Base-by-base conservation (phyloP, 2,797 vertebrate species). In the Pogoniulus pusillus region DNA sequence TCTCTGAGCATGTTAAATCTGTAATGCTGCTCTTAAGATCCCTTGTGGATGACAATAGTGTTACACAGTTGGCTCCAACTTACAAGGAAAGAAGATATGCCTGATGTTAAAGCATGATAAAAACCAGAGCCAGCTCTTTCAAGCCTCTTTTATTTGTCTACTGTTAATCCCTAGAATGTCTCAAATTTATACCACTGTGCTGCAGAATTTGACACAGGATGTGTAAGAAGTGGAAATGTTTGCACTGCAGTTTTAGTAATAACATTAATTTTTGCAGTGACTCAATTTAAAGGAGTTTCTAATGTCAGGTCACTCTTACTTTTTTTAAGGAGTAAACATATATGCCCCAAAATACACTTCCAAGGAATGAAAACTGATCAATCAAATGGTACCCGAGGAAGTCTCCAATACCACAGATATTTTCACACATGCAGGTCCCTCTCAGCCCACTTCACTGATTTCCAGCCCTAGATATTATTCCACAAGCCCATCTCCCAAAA, bases 1-100 rank as follows among this genome's bases (percentile, higher is more conserved):
- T 98, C 97, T 97, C 85, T 91, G 96, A 93, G 97, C 97, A 96
- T 95, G 97, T 96, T 97, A 96, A 96, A 96, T 97, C 97, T 96
- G 97, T 95, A 96, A 93, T 97, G 97, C 96, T 94, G 95, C 94
- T 96, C 96, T 97, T 97, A 93, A 97, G 96, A 82, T 96, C 95
- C 94, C 96, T 73, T 29, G 95, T 94, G 98, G 97, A 98, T 96
- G 98, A 97, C 96, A 98, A 96, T 93, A 89, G 96, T 95, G 96
- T 98, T 98, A 98, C 97, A 95, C 96, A 96, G 97, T 96, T 97
- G 91, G 96, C 90, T 96, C 91, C 91, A 71, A 69, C 91, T 94
- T 85, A 77, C 89, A 85, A 51, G 91, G 92, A 95, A 94, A 96
- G 94, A 93, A 94, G 96, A 91, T 95, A 93, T 27, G 91, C 60